phyloP scores from a whole-genome alignment of 2,888 invertebrate species.

The Cataglyphis rosenhaueri region DNA sequence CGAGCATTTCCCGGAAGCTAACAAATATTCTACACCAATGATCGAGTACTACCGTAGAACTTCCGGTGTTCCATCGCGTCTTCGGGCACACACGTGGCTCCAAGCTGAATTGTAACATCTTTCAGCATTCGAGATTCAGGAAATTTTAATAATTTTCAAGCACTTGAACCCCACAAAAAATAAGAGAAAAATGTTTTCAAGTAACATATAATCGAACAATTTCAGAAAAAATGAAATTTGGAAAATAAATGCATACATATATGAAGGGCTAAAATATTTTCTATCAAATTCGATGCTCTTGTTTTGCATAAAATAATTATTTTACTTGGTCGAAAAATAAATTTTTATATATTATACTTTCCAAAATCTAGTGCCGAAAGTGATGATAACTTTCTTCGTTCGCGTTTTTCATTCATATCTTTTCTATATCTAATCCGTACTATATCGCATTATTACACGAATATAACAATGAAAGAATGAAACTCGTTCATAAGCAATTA shows the following conservation, averaged over 20 bases:
- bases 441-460: background rate
- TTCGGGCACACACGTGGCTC: background rate
- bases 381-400: background rate
- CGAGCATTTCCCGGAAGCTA: constrained; percentile 38
- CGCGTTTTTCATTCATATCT: background rate
- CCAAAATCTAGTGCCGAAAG: background rate
- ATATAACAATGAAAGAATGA: background rate
- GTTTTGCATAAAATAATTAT: background rate
- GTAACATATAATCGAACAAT: background rate
- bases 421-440: background rate
- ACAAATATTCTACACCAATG: constrained; percentile 37
- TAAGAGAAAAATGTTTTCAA: background rate
- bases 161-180: background rate
- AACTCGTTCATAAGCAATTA: background rate
- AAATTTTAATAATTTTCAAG: background rate
- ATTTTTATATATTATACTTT: background rate
- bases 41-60: background rate
- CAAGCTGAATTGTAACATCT: background rate
- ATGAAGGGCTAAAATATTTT: background rate
- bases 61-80: constrained; percentile 10
- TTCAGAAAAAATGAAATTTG: background rate
- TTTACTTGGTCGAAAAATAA: background rate
- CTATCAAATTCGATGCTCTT: background rate
- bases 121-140: background rate
- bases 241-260: background rate